Evolutionary conservation across 2,113 vertebrate genomes (phyloP).

Genomic region (Agapornis roseicollis): DNA sequence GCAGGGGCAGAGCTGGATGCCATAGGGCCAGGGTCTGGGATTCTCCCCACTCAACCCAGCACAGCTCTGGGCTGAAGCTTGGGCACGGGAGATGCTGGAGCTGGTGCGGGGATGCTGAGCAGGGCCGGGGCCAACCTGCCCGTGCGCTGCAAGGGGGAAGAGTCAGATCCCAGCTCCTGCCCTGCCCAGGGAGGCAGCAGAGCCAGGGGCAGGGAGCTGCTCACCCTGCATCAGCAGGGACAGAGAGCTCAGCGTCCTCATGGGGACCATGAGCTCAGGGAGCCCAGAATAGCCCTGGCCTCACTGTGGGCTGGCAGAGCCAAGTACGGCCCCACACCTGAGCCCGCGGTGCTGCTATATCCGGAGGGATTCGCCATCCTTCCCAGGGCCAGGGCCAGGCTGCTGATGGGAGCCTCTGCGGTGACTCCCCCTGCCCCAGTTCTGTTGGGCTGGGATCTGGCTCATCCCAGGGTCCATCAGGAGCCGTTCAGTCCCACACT

Average conservation of each 20-base stretch:
- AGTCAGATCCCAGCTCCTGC: not conserved
- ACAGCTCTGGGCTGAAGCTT: accelerated
- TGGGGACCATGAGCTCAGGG: constrained; percentile 24
- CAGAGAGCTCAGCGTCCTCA: not conserved
- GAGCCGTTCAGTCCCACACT: not conserved
- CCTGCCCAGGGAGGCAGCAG: not conserved
- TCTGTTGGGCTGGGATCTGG: not conserved
- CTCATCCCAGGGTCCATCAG: not conserved
- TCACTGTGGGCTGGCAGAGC: not conserved
- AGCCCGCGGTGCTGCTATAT: not conserved
- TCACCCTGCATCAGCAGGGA: not conserved
- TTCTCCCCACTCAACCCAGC: not conserved
- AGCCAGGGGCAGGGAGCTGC: not conserved
- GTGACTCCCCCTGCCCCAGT: not conserved
- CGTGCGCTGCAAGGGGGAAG: not conserved
- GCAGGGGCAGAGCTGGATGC: not conserved
- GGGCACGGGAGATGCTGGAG: not conserved
- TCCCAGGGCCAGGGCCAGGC: not conserved
- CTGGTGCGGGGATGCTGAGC: not conserved
- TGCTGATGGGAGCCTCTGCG: not conserved
- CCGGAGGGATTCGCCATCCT: not conserved
- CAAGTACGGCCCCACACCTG: constrained; percentile 26
- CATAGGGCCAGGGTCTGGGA: accelerated
- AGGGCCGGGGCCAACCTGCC: not conserved
- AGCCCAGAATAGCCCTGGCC: constrained; percentile 43